A percentile compares a stretch with the other conserved stretches of the same genome.
Conservation (phyloP, 2,113 vertebrate genomes). For the Bubalus kerabau region DNA sequence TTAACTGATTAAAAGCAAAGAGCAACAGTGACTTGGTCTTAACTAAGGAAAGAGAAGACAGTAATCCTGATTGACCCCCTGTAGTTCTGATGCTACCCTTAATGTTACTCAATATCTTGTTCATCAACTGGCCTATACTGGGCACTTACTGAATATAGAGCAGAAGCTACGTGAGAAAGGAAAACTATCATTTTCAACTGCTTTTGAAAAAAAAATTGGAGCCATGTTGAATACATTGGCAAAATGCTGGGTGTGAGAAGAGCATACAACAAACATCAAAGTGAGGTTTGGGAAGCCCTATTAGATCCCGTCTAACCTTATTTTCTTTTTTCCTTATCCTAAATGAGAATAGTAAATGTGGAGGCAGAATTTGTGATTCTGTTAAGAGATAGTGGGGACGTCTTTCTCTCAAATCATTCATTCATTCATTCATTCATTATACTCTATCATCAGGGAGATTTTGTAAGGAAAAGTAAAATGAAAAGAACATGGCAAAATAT, state of each 20-base stretch:
- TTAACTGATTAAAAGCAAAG: neutral
- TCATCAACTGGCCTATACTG: neutral
- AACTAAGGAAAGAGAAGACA: neutral
- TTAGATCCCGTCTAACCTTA: neutral
- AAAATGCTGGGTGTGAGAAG: neutral
- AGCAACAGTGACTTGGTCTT: neutral
- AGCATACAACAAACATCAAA: neutral
- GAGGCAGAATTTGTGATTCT: constrained; percentile 12
- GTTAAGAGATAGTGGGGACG: neutral
- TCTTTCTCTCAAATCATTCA: neutral
- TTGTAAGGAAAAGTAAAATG: neutral
- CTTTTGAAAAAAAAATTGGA: neutral
- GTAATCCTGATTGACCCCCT: neutral
- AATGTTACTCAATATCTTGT: neutral
- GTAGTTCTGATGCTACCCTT: neutral
- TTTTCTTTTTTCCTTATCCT: neutral
- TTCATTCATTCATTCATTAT: neutral
- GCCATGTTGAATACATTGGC: neutral
- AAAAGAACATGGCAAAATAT: neutral
- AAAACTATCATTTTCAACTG: neutral
- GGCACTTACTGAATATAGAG: neutral
- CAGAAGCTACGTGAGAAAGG: neutral
- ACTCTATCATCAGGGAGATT: neutral
- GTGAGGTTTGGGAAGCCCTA: neutral
- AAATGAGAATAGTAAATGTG: neutral